Base-by-base conservation (phyloP, 1,140 invertebrate species). In the Drosophila miranda region DNA sequence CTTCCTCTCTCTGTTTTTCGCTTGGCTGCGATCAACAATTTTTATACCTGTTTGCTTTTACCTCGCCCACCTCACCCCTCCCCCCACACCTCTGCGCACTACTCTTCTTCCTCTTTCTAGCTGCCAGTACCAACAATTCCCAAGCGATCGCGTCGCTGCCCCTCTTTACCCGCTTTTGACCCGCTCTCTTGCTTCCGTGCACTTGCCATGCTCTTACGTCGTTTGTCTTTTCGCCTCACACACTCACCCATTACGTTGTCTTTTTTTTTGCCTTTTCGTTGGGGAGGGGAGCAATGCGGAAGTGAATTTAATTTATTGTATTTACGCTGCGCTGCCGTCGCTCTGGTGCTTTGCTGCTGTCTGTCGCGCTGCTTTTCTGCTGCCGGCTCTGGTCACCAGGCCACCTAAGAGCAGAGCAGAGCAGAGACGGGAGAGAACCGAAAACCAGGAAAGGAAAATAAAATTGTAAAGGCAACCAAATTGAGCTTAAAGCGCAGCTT, bases 231-330 rank as follows among this genome's bases (percentile, higher is more conserved):
- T 66, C 45, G 44, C 69, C 54, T 55, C 51, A 52, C 62, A 60
- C 38, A 69, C 44, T 58, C 69, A 58, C 75, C 77, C 78, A 79
- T 87, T 87, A 87, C 82, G 80, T 84, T 63, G 81, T 83, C 69
- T 66, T 79, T 68, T 84, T 61, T 73, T 63, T 42, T 55, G 42
- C 34, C 13, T 13, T 38, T 38, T 38, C 44, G 53, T 55, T 21
- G 38, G 16, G 53, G 56, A 64, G 55, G 70, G 88, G 76, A 90
- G 84, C 89, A 90, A 90, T 90, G 89, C 89, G 89, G 89, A 90
- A 90, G 89, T 90, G 89, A 90, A 89, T 89, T 90, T 90, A 90
- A 90, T 90, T 90, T 90, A 90, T 90, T 90, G 79, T 88, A 81
- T 86, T 88, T 90, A 87, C 88, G 72, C 57, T 72, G 57, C 61